Conservation (phyloP, 2,888 invertebrate genomes). For the Euspilapteryx auroguttella region DNA sequence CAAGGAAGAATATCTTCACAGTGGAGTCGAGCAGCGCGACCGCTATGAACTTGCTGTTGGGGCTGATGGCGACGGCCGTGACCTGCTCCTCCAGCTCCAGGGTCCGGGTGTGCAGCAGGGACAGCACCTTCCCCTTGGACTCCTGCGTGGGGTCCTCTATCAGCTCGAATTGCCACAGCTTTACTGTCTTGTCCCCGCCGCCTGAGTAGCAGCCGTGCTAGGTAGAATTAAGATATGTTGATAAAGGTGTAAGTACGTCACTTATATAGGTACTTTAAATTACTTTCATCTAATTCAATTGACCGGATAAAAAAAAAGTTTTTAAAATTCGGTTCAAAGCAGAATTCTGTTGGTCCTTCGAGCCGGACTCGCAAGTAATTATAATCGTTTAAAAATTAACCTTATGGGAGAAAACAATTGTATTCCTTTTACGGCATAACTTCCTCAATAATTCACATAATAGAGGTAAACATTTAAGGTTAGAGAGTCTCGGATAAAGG, state of each 20-base stretch:
- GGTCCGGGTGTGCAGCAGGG: constrained; percentile 77
- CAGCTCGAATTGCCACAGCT: constrained; percentile 93
- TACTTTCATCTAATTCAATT: no score
- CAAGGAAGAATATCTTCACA: constrained; percentile 92
- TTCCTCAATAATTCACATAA: no score
- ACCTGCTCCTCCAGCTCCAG: constrained; percentile 88
- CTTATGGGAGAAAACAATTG: no score
- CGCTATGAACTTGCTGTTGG: constrained; percentile 85
- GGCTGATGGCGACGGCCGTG: constrained; percentile 79
- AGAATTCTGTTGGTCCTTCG: no score
- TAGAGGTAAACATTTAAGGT: no score
- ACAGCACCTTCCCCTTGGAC: constrained; percentile 70
- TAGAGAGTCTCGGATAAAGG: no score
- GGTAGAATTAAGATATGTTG: constrained; percentile 20
- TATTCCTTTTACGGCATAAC: no score
- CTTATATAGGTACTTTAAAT: not conserved
- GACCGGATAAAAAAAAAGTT: no score
- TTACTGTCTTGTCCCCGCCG: constrained; percentile 86
- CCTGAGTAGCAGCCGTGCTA: constrained; percentile 82
- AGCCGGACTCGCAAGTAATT: no score
- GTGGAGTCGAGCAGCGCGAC: constrained; percentile 91
- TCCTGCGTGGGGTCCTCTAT: constrained; percentile 67
- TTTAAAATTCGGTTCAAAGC: no score
- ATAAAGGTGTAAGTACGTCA: constrained; percentile 1
- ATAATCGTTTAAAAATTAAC: no score